Conservation (phyloP, 2,113 vertebrate species). For the Hippocampus mohnikei region DNA sequence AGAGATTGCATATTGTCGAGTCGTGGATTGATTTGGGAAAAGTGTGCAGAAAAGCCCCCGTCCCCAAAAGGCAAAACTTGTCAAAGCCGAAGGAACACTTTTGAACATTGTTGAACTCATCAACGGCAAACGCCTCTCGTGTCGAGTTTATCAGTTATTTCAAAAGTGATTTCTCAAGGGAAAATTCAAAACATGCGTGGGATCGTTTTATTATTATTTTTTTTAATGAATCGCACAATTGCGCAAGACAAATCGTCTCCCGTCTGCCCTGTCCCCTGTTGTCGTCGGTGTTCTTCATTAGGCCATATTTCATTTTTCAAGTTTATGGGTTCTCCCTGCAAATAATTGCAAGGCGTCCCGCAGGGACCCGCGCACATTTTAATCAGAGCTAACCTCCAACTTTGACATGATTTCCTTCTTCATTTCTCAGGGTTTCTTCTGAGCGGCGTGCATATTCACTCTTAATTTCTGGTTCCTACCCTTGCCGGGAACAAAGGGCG, state of each 20-base stretch:
- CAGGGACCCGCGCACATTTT: slow-evolving; percentile 50
- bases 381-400: slow-evolving; percentile 63
- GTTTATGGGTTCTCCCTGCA: slow-evolving; percentile 64
- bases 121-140: slow-evolving; percentile 7
- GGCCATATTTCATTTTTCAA: slow-evolving; percentile 54
- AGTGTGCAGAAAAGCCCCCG: slow-evolving; percentile 34
- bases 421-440: slow-evolving; percentile 49
- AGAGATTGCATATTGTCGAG: slow-evolving; percentile 46
- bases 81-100: slow-evolving; percentile 27
- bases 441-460: slow-evolving; percentile 63
- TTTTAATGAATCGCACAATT: slow-evolving; percentile 57
- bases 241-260: slow-evolving; percentile 46
- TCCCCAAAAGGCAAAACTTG: slow-evolving; percentile 35
- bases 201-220: neutral
- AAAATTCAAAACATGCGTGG: slow-evolving; percentile 20
- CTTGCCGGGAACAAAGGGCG: slow-evolving; percentile 49
- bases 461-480: slow-evolving; percentile 63
- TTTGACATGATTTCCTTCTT: slow-evolving; percentile 62
- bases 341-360: slow-evolving; percentile 56
- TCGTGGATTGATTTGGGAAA: slow-evolving; percentile 42
- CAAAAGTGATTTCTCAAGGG: slow-evolving; percentile 35
- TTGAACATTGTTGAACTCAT: slow-evolving; percentile 20
- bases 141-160: slow-evolving; percentile 1
- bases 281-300: slow-evolving; percentile 66
- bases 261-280: slow-evolving; percentile 35